Conservation (phyloP, 2,888 invertebrate species). For the Synanthedon formicaeformis region DNA sequence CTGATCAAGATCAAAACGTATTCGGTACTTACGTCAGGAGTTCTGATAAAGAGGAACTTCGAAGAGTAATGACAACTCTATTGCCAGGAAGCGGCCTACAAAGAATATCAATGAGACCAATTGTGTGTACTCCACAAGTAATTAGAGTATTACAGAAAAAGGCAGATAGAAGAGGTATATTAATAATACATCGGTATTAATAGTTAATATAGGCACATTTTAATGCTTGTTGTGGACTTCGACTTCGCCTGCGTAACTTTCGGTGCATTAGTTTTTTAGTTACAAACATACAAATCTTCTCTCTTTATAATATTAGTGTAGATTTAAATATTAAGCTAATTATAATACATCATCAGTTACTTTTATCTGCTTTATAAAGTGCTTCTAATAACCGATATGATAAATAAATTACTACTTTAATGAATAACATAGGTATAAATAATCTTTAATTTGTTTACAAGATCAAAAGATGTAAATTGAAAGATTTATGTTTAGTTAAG, state of each 20-base stretch:
- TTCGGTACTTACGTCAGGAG: slow-evolving; percentile 35
- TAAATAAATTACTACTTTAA: no score
- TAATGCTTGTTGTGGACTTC: no score
- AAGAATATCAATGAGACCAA: slow-evolving; percentile 43
- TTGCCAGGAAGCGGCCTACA: slow-evolving; percentile 60
- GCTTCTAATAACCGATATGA: no score
- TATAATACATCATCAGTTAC: no score
- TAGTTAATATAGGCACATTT: no score
- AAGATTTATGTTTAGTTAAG: slow-evolving; percentile 11
- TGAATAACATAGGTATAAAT: neutral
- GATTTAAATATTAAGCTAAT: no score
- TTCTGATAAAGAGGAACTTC: slow-evolving; percentile 46
- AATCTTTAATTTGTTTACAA: slow-evolving; percentile 27
- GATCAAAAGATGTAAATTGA: slow-evolving; percentile 23
- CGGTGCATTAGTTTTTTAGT: no score
- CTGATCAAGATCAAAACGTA: slow-evolving; percentile 41
- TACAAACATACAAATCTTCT: no score
- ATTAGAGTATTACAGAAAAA: neutral
- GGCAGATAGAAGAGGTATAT: slow-evolving; percentile 17
- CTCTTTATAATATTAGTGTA: no score
- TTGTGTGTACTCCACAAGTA: slow-evolving; percentile 10
- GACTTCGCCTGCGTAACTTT: no score
- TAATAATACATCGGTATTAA: no score
- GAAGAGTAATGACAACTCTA: slow-evolving; percentile 44
- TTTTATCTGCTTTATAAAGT: no score